These are phyloP conservation scores for Sardina pilchardus DNA, from an alignment of 2,113 vertebrate species.

Conservation along the genomic window DNA sequence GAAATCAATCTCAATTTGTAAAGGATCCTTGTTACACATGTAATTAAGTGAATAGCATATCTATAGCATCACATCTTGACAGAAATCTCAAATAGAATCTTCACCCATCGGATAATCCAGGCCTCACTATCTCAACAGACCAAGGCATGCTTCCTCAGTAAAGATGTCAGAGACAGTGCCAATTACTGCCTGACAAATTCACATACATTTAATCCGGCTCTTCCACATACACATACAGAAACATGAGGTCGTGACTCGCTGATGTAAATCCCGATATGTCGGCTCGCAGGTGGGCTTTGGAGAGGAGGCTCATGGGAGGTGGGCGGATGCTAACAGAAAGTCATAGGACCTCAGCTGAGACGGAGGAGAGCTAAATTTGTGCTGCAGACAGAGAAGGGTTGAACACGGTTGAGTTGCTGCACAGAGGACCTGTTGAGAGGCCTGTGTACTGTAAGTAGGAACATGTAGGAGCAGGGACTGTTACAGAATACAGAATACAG, in stretches of 20 bases:
- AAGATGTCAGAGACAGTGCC: not conserved
- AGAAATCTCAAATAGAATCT: not conserved
- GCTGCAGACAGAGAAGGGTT: not conserved
- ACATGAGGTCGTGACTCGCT: slow-evolving; percentile 41
- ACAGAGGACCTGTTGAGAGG: not conserved
- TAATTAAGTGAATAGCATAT: no score
- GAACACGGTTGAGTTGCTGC: not conserved
- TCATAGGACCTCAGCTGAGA: not conserved
- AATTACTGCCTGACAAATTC: not conserved
- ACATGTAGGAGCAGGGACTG: not conserved
- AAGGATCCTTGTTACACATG: no score
- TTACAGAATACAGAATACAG: not conserved
- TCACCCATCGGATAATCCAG: not conserved
- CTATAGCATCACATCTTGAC: no score
- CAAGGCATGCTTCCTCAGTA: not conserved
- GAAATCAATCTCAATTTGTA: no score
- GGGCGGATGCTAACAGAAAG: slow-evolving; percentile 51
- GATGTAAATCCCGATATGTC: slow-evolving; percentile 49
- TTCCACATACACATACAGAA: slow-evolving; percentile 1
- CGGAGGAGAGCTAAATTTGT: slow-evolving; percentile 2
- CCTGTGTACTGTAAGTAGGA: not conserved
- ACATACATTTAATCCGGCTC: not conserved
- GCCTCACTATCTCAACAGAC: no score
- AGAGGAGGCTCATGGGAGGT: slow-evolving; percentile 49
- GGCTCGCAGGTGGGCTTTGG: slow-evolving; percentile 51